Evolutionary conservation across 23 tunicate species (phyloP).

Genomic region (Trididemnum nubilum): DNA sequence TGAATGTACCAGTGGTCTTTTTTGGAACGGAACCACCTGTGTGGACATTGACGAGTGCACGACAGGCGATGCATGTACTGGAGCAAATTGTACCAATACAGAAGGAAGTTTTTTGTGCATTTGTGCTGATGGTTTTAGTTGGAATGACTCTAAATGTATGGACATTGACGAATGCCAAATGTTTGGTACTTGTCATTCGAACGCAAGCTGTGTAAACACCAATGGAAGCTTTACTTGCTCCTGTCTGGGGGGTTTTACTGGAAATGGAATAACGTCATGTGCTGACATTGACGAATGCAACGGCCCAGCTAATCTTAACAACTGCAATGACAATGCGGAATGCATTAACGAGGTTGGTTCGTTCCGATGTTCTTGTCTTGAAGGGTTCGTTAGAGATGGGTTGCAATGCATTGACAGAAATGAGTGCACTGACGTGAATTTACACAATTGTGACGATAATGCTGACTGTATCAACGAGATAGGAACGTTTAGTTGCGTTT

Average conservation of each 20-base stretch:
- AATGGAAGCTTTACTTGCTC: neutral
- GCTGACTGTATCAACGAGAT: neutral
- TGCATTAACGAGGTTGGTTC: too few species aligned
- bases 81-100: conserved; percentile 40
- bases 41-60: conserved; percentile 28
- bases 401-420: neutral
- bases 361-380: too few species aligned
- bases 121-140: conserved; percentile 37
- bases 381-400: neutral
- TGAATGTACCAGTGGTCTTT: conserved; percentile 28
- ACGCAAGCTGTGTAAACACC: conserved; percentile 9
- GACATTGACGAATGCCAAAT: conserved; percentile 23
- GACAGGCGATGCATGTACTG: conserved; percentile 13
- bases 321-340: neutral
- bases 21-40: conserved; percentile 14
- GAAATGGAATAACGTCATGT: conserved; percentile 1
- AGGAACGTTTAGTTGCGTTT: neutral
- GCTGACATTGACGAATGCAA: conserved; percentile 8
- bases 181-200: neutral
- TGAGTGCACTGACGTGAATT: neutral
- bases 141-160: conserved; percentile 23
- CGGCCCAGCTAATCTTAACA: neutral
- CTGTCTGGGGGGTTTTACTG: conserved; percentile 6
- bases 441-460: neutral
- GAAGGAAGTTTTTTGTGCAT: conserved; percentile 33